Base-by-base conservation (phyloP, 2,888 invertebrate genomes). In the Orchesella flavescens region DNA sequence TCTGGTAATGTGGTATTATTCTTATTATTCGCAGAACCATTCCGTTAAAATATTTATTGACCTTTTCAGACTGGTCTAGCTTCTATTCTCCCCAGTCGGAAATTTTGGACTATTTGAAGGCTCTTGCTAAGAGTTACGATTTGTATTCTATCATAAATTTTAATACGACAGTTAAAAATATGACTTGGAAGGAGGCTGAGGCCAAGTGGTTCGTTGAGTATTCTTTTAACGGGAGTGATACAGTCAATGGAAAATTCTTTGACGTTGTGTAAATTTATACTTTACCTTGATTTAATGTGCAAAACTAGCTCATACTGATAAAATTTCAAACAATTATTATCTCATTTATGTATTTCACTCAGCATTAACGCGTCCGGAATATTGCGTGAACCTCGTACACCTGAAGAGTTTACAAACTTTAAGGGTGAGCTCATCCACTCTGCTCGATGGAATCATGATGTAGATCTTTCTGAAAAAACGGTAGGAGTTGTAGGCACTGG, bases 401-500 rank as follows among this genome's bases (percentile, higher is more conserved):
- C 85, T 0, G 43, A 81, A 12, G 72, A 84, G 44, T 85, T 81
- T 34, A 13, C 23, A 1, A 2, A 9, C 1, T 85, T 84, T 34
- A 71, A 66, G 15, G 82, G 84, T 1, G 21, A 72, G 7, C 12
- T 78, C 1, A 65, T 84, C 10, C 85, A 85, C 59, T 81, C 85
- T 9, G 86, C 84, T 0, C 68, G 74, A n/a, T 86, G 86, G 86
- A 66, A 87, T 63, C 21, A 63, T 0, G 5, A 61, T 5, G 46
- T 77, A 17, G 69, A 86, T 2, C 21, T 87, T 9, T 46, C 23
- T 23, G 79, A 77, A 5, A 84, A 85, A 63, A 46, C 55, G 1
- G 87, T 87, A 0, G 87, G 79, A 0, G 72, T 87, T 0, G 79
- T 87, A 5, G 87, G 87, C 0, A 82, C 79, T 34, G 87, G 87